Evolutionary conservation across 2,797 vertebrate genomes (phyloP), one percentile per base, ranked within the genome.

Genomic region (Petrocephalus sullivani): DNA sequence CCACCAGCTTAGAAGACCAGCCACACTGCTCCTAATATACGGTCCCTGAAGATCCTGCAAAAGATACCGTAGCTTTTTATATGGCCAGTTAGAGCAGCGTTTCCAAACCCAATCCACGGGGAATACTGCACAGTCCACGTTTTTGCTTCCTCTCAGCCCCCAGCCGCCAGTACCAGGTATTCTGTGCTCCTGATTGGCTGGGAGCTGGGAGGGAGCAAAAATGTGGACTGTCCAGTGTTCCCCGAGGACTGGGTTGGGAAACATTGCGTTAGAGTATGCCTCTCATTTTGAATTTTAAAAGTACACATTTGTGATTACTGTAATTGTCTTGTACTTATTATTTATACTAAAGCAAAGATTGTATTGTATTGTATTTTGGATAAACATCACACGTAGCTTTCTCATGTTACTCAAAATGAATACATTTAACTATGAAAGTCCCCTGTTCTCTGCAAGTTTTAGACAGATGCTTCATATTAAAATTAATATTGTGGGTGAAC

Each of bases 1-100:
- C 56, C 67, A 81, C 8, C 14, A 46, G 37, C 8, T 54, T 60
- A 56, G 41, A 1, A 21, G 7, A 61, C 51, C n/a, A 21, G 83
- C 16, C 51, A 37, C 33, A 46, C 4, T 83, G 75, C 71, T 82
- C 23, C 67, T n/a, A 41, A 46, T 56, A 28, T 57, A 71, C 60
- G 75, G 61, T 56, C 83, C 88, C 88, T 85, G 81, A 88, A 85
- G 82, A 21, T 37, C 2, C 53, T 75, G 83, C 60, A 75, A 54
- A 41, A 46, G 46, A 33, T 14, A 85, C 9, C 4, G 10, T 14
- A 56, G 14, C 58, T 46, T 19, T 23, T 75, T 51, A 28, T 28
- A 84, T 64, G 56, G 57, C 37, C 71, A 84, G 87, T 61, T 46
- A n/a, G 28, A 28, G 28, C 28, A 28, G 28, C 28, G 28, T 28